Percentiles rank a stretch among this genome's conserved stretches.
Evolutionary conservation across 2,888 invertebrate genomes (phyloP).

Genomic region (Gryllus longicercus): DNA sequence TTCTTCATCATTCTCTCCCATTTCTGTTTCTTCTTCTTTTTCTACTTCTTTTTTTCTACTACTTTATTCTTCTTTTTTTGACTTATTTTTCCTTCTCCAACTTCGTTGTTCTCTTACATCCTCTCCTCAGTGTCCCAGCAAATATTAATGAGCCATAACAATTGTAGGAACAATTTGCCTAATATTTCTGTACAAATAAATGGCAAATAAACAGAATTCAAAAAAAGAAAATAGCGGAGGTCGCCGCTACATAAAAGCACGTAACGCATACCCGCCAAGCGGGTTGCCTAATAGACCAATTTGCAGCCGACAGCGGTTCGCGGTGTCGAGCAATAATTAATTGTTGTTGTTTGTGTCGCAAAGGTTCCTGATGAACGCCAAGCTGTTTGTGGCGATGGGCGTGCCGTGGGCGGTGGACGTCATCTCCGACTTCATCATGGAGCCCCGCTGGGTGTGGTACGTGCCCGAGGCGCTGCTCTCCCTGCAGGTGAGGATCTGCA

Average conservation of each 20-base stretch:
- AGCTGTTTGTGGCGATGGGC: constrained; percentile 77
- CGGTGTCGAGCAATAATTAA: background rate
- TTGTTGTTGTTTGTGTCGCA: constrained; percentile 33
- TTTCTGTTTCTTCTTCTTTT: background rate
- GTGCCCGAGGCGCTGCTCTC: constrained; percentile 64
- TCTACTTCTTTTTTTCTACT: background rate
- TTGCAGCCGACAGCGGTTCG: background rate
- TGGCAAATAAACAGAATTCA: no score
- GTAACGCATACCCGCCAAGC: no score
- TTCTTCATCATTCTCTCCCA: background rate
- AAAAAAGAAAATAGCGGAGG: no score
- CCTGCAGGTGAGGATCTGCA: constrained; percentile 43
- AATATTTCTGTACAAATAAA: no score
- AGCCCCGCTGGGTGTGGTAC: constrained; percentile 43
- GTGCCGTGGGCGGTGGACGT: constrained; percentile 69
- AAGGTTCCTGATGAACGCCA: constrained; percentile 67
- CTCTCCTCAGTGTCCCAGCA: no score
- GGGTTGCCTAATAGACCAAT: background rate
- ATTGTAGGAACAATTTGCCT: no score
- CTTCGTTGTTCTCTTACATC: no score
- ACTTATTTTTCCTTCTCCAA: no score
- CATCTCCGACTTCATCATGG: constrained; percentile 52
- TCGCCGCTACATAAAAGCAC: no score
- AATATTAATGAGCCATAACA: no score
- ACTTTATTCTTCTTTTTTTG: no score